Evolutionary conservation across 37 sponge, comb jelly and placozoan species (phyloP), one percentile per base, ranked within the genome.

Genomic region (Oopsacas minuta): DNA sequence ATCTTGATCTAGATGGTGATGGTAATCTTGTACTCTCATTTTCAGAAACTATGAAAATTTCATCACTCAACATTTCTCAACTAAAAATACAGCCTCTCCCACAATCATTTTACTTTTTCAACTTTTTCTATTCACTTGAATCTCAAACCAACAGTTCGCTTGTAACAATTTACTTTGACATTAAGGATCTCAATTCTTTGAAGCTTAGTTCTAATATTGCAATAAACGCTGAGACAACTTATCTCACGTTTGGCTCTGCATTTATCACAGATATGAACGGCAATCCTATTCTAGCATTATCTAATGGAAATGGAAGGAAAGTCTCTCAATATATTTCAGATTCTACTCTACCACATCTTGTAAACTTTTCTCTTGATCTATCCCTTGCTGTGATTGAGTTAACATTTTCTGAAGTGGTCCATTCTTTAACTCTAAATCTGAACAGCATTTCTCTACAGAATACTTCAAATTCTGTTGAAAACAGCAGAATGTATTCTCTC

Each of bases 31-130:
- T 84, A 7, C 87, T 95, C 0, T 83, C 86, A 7, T 95, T 95
- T 87, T 86, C 89, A 84, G 96, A 95, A 61, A 91, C 96, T 32
- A 86, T 95, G 36, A 83, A 85, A 35, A 83, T 61, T 52, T 61
- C 87, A 1, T 85, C 94, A 37, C 83, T 95, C 0, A 90, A 92
- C 25, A 36, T 92, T 36, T 20, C 82, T 5, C 85, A 84, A 23
- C 69, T 93, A 12, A 38, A 38, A 12, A 23, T 92, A 25, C 91
- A 91, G 75, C 85, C 83, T 61, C 75, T 61, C 22, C 75, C 75
- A 61, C 22, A 12, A 32, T 61, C 75, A 5, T 25, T 61, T 25
- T 61, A 20, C 30, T 5, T 7, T 3, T 25, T 61, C 22, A 25
- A n/a, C 28, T 61, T 61, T n/a, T n/a, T 25, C 1, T 32, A 61